phyloP scores from a whole-genome alignment of 2,797 vertebrate genomes.

The Chelon auratus region DNA sequence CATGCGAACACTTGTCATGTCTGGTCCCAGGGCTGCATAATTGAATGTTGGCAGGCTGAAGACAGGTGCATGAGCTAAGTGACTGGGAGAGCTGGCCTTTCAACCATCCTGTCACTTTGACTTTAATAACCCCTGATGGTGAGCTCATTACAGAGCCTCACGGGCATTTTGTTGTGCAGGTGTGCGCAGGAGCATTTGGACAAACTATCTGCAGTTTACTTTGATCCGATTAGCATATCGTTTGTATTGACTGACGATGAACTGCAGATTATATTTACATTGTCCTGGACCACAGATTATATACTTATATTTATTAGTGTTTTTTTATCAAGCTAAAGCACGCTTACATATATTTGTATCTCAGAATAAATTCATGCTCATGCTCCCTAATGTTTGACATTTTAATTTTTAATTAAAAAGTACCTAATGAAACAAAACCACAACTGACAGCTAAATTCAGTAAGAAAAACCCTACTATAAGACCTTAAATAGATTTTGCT shows the following conservation, averaged over 20 bases:
- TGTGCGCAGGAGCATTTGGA: too few species aligned
- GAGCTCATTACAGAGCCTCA: slow-evolving; percentile 34
- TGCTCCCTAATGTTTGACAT: not conserved
- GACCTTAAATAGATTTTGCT: not conserved
- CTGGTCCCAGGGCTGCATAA: slow-evolving; percentile 42
- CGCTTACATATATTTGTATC: not conserved
- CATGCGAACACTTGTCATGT: slow-evolving; percentile 54
- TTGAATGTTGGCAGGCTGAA: slow-evolving; percentile 56
- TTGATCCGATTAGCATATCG: not conserved
- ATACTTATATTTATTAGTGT: too few species aligned
- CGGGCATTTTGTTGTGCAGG: slow-evolving; percentile 1
- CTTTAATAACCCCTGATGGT: slow-evolving; percentile 33
- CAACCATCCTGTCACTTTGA: slow-evolving; percentile 55
- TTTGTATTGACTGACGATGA: not conserved
- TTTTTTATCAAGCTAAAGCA: not conserved
- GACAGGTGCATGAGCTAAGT: slow-evolving; percentile 56
- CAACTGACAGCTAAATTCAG: slow-evolving; percentile 10
- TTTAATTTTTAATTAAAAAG: slow-evolving; percentile 39
- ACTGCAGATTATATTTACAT: not conserved
- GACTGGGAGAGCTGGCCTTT: slow-evolving; percentile 50
- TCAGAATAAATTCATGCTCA: not conserved
- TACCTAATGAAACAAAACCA: slow-evolving; percentile 8
- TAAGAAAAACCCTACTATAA: not conserved
- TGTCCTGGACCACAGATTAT: not conserved
- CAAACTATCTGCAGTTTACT: too few species aligned